phyloP scores from a whole-genome alignment of 2,888 invertebrate species.

The Daptonema setosum region DNA sequence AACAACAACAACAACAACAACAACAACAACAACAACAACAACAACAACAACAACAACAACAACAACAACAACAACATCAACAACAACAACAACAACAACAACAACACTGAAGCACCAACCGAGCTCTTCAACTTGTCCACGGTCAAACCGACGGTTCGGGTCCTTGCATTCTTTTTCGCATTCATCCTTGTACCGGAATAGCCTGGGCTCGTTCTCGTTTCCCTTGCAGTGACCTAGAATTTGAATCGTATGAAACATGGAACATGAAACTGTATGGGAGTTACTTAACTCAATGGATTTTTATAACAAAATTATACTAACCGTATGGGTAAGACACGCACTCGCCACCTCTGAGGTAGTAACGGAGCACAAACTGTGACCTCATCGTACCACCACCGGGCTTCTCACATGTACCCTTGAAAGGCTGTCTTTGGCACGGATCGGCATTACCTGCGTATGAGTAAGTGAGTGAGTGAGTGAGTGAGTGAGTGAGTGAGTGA shows the following conservation, averaged over 20 bases:
- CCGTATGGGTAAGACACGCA: slow-evolving; percentile 27
- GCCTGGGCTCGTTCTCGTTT: slow-evolving; percentile 20
- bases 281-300: too few relatives aligned
- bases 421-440: slow-evolving; percentile 25
- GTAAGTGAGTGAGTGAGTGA: too few relatives aligned
- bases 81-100: too few relatives aligned
- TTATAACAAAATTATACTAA: too few relatives aligned
- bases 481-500: not conserved
- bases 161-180: slow-evolving; percentile 23
- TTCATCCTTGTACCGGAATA: slow-evolving; percentile 27
- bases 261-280: too few relatives aligned
- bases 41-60: too few relatives aligned
- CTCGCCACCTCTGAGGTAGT: slow-evolving; percentile 23
- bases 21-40: too few relatives aligned
- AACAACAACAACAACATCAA: too few relatives aligned
- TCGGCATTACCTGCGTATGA: slow-evolving; percentile 11
- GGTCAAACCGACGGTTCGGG: too few relatives aligned
- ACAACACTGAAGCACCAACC: too few relatives aligned
- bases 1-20: too few relatives aligned
- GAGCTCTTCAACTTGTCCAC: too few relatives aligned
- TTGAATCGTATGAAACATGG: not conserved
- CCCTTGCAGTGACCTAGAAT: slow-evolving; percentile 21
- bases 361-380: slow-evolving; percentile 25
- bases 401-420: slow-evolving; percentile 14
- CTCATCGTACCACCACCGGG: slow-evolving; percentile 7